Conservation (phyloP, 2,797 vertebrate genomes). For the Todus mexicanus region DNA sequence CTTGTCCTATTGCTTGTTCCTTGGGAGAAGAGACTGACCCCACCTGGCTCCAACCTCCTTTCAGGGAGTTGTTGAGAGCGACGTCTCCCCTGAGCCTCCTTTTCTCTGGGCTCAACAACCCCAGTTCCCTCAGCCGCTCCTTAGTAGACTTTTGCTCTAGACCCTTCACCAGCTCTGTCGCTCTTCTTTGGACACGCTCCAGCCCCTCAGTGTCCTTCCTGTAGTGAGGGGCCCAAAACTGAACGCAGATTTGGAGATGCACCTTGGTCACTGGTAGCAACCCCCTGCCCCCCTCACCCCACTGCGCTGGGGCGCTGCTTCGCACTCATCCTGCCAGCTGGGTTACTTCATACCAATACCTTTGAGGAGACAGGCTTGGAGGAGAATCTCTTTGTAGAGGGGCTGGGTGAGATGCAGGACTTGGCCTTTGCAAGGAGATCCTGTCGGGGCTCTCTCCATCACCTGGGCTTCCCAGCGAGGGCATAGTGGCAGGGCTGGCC, state of each 20-base stretch:
- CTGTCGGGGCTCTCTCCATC: fast-evolving
- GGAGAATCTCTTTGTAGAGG: neutral
- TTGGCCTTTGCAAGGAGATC: neutral
- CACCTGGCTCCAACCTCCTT: neutral
- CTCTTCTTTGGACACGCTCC: neutral
- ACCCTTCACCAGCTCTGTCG: neutral
- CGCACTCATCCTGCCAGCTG: neutral
- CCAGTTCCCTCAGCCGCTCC: neutral
- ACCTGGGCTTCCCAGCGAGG: neutral
- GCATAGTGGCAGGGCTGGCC: neutral
- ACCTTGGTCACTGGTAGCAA: neutral
- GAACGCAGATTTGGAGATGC: neutral
- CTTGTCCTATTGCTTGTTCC: neutral
- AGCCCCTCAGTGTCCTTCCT: neutral
- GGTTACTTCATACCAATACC: neutral
- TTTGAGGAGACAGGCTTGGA: neutral
- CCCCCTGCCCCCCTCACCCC: neutral
- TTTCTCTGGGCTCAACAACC: neutral
- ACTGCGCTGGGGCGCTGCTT: fast-evolving
- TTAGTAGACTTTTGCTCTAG: neutral
- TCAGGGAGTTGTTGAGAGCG: neutral
- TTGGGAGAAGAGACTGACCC: neutral
- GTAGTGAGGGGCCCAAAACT: neutral
- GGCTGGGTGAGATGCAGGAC: neutral
- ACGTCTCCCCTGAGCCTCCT: neutral